Base-by-base conservation (phyloP, 2,797 vertebrate species). In the Numenius phaeopus region DNA sequence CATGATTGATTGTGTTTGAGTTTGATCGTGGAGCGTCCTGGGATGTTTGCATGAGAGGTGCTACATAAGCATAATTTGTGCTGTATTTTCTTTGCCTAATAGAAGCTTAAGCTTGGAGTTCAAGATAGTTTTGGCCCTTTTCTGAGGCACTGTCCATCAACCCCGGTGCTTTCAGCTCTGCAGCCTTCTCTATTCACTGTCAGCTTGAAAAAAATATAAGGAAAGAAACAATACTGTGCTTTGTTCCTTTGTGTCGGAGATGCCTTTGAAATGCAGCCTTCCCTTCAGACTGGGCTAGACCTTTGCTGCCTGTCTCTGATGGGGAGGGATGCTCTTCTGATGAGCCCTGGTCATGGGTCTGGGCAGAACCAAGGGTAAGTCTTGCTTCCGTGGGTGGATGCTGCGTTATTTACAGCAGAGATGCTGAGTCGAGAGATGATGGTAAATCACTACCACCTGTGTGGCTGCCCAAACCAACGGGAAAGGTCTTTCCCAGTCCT, bases 1-100 rank as follows among this genome's bases (percentile, higher is more conserved):
- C 89, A 72, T 96, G 96, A 94, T 18, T 94, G 96, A 97, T 95
- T 71, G 86, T 92, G 84, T 96, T 97, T 96, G 97, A 91, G 79
- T 94, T 89, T 94, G 93, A 95, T 93, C 19, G 7, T 87, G 79
- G 84, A 93, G 69, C 5, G 11, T 92, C 78, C 90, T 50, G 82
- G 86, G 84, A 58, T 86, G 90, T 95, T 92, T 89, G 76, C 89
- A 89, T 14, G 93, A 92, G 91, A 94, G 81, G 46, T 97, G 95
- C 97, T 96, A 91, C 72, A 61, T 92, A 96, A 96, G 96, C 96
- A 94, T 73, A 96, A 97, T 95, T 90, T 47, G 30, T 80, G 65
- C 71, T 26, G 52, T 96, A 52, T 97, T 97, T 97, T 97, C 90
- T 96, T 94, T 96, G 90, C 58, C 94, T 96, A 83, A 92, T 65